These are phyloP conservation scores for Strix occidentalis DNA, from an alignment of 2,797 vertebrate species.

Conservation along the genomic window DNA sequence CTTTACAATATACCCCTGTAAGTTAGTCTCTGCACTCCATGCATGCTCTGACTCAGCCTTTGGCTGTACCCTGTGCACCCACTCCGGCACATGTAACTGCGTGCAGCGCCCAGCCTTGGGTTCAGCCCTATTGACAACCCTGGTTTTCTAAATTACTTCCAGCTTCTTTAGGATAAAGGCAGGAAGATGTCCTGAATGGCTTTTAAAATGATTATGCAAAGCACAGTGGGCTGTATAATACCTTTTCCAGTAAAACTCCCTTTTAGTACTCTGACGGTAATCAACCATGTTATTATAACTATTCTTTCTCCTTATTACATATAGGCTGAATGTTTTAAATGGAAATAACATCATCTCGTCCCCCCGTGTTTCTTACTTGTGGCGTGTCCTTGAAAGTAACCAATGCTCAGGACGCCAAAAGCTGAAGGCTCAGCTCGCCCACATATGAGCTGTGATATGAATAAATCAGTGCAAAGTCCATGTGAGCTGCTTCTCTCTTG, in stretches of 20 bases:
- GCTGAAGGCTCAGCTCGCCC: constrained; percentile 16
- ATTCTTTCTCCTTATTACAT: neutral
- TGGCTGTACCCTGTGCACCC: neutral
- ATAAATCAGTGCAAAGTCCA: constrained; percentile 8
- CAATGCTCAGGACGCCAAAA: neutral
- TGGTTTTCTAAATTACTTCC: neutral
- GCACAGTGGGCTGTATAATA: constrained; percentile 15
- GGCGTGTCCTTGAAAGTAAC: neutral
- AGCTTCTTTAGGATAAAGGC: neutral
- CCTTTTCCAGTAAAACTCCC: constrained; percentile 8
- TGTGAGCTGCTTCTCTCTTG: neutral
- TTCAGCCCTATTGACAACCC: neutral
- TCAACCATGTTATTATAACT: neutral
- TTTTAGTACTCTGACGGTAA: constrained; percentile 3
- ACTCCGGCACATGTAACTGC: fast-evolving
- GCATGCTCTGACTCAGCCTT: neutral
- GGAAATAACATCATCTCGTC: neutral
- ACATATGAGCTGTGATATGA: neutral
- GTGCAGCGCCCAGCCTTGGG: neutral
- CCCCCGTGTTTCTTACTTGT: neutral
- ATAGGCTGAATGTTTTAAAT: neutral
- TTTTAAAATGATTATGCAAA: constrained; percentile 31
- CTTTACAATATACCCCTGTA: neutral
- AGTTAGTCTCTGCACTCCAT: neutral
- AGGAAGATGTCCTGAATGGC: neutral